Base-by-base conservation (phyloP, 2,797 vertebrate species). In the Phyllotis vaccarum region DNA sequence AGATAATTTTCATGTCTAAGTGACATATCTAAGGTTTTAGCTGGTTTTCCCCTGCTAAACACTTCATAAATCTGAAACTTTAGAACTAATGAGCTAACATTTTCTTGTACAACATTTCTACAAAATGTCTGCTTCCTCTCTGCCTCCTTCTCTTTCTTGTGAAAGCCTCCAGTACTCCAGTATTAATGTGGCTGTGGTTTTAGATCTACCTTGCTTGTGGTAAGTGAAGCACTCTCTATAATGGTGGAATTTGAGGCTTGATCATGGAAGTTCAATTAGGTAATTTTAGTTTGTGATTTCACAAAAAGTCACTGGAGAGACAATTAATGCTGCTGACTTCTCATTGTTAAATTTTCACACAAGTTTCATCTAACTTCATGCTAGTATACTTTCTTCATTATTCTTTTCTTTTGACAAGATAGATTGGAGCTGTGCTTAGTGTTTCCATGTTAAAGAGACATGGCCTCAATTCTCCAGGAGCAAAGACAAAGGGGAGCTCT, bases 321-420 rank as follows among this genome's bases (percentile, higher is more conserved):
- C 29, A 0, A 29, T 62, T 6, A 11, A 16, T 14, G 12, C 22
- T 31, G 1, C 43, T 34, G 22, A 24, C 46, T 62, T 83, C 49
- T 54, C 24, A 29, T 1, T 13, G 40, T 83, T 31, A 11, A 22
- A 49, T 31, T 46, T 54, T 56, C 27, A 27, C 3, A 14, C 8
- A 5, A 40, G 27, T 19, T 40, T 68, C 21, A 12, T 21, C 1
- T 16, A 82, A 72, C 19, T 81, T 78, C 40, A 27, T 49, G 88
- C 75, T 29, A 13, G 87, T 81, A 17, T 58, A 1, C 34, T 54
- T 72, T 60, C 68, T 89, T 37, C 13, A 89, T 86, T 40, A n/a
- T 21, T 93, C 91, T 96, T 93, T 72, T 90, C 37, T 83, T 86
- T 72, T 62, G 12, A 27, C 31, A 31, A 29, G 12, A 34, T 8